Evolutionary conservation across 2,888 invertebrate genomes (phyloP).

Genomic region (Lasioglossum figueresi): DNA sequence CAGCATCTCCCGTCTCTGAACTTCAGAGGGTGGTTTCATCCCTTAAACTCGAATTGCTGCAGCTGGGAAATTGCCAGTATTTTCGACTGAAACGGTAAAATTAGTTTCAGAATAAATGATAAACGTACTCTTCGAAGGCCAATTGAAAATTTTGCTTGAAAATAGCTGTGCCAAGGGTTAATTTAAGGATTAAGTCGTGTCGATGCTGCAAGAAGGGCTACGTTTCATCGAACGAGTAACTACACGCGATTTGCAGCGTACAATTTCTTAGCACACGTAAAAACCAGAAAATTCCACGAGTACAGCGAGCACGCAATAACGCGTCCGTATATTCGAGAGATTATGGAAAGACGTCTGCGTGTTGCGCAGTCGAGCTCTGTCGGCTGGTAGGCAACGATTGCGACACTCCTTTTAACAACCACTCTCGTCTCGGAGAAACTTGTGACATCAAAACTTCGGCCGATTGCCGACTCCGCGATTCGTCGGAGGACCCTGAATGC

Average conservation of each 20-base stretch:
- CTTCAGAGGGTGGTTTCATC: too few relatives aligned
- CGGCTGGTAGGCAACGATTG: slow-evolving; percentile 63
- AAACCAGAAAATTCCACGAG: slow-evolving; percentile 68
- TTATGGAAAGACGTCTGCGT: slow-evolving; percentile 72
- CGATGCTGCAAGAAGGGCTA: too few relatives aligned
- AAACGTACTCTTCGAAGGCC: too few relatives aligned
- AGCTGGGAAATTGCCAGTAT: too few relatives aligned
- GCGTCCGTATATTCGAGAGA: slow-evolving; percentile 57
- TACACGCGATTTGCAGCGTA: background rate
- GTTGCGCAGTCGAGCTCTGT: slow-evolving; percentile 70
- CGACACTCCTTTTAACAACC: slow-evolving; percentile 72
- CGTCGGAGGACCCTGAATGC: slow-evolving; percentile 15
- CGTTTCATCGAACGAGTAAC: background rate
- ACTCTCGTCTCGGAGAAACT: slow-evolving; percentile 71
- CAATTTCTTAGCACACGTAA: background rate
- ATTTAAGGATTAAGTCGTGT: too few relatives aligned
- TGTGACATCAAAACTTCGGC: slow-evolving; percentile 70
- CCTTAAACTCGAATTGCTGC: too few relatives aligned
- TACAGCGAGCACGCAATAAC: slow-evolving; percentile 49
- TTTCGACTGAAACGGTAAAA: too few relatives aligned
- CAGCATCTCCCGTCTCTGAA: too few relatives aligned
- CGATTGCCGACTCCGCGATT: slow-evolving; percentile 63
- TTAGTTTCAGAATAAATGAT: too few relatives aligned
- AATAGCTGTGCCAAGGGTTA: too few relatives aligned
- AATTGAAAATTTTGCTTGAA: too few relatives aligned